Percentiles rank a stretch among this genome's conserved stretches.
These are phyloP conservation scores for Palloptera scutellata DNA, from an alignment of 2,888 invertebrate species.

Conservation along the genomic window DNA sequence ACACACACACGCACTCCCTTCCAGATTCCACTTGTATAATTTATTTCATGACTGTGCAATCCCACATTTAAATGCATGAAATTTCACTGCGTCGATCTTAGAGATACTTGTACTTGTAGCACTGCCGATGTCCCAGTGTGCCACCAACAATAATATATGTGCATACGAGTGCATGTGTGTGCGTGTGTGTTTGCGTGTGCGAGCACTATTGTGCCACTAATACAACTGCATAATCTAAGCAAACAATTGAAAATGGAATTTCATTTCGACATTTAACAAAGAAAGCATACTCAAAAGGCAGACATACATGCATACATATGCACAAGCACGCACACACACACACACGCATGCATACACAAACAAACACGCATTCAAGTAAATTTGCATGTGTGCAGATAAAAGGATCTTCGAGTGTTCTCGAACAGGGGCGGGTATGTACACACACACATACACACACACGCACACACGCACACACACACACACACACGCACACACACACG, in stretches of 20 bases:
- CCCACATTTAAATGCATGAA: slow-evolving; percentile 18
- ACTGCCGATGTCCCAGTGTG: not conserved
- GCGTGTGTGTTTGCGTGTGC: slow-evolving; percentile 7
- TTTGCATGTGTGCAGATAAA: slow-evolving; percentile 33
- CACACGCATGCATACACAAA: slow-evolving; percentile 7
- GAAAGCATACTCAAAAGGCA: slow-evolving; percentile 28
- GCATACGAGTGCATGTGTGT: slow-evolving; percentile 1
- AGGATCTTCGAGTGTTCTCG: not conserved
- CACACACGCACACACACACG: too few relatives aligned
- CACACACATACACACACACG: slow-evolving; percentile 20
- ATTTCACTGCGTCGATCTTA: slow-evolving; percentile 19
- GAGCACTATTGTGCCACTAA: slow-evolving; percentile 38
- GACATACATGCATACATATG: slow-evolving; percentile 17
- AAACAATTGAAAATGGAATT: slow-evolving; percentile 59
- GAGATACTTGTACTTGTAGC: not conserved
- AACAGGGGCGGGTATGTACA: not conserved
- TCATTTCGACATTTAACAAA: slow-evolving; percentile 43
- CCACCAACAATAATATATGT: not conserved
- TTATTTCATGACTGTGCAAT: slow-evolving; percentile 23
- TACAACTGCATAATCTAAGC: slow-evolving; percentile 58
- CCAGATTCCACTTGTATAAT: slow-evolving; percentile 8
- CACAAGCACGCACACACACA: slow-evolving; percentile 13
- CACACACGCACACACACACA: slow-evolving; percentile 28
- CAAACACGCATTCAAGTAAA: slow-evolving; percentile 21
- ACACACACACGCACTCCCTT: slow-evolving; percentile 3